These are phyloP conservation scores for Brevimyrus niger DNA, from an alignment of 2,113 vertebrate species.

Conservation along the genomic window DNA sequence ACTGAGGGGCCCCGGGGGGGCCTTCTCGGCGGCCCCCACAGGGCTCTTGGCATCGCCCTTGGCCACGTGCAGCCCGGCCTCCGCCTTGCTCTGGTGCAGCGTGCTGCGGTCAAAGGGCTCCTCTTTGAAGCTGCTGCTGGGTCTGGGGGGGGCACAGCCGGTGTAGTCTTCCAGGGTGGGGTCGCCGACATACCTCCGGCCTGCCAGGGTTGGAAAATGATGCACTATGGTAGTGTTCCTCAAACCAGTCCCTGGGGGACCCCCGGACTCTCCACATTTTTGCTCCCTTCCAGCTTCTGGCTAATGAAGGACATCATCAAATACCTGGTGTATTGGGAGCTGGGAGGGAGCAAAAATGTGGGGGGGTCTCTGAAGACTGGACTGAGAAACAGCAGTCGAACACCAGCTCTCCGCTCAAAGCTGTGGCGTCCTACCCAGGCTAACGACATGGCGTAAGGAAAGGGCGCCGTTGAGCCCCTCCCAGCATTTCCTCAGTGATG, in stretches of 20 bases:
- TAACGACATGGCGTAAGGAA: background rate
- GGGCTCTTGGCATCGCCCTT: constrained; percentile 57
- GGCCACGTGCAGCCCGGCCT: constrained; percentile 43
- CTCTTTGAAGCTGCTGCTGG: constrained; percentile 60
- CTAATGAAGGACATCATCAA: background rate
- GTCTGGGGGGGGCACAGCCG: constrained; percentile 46
- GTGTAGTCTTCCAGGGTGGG: constrained; percentile 46
- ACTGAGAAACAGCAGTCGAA: background rate
- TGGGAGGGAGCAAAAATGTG: background rate
- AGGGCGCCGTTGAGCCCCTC: background rate
- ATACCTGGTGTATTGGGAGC: background rate
- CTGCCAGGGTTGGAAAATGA: constrained; percentile 22
- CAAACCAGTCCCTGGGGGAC: background rate
- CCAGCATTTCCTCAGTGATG: background rate
- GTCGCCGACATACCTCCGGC: constrained; percentile 52
- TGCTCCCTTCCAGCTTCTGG: background rate
- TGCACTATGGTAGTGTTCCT: background rate
- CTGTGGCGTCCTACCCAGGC: background rate
- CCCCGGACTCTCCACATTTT: background rate
- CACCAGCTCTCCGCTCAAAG: background rate
- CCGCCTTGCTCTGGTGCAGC: constrained; percentile 43
- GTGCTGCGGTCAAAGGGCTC: constrained; percentile 50
- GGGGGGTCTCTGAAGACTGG: background rate
- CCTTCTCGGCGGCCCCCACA: constrained; percentile 35
- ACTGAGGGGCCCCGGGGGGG: constrained; percentile 42